phyloP scores from a whole-genome alignment of 1,140 invertebrate species.

The Thaumatotibia leucotreta region DNA sequence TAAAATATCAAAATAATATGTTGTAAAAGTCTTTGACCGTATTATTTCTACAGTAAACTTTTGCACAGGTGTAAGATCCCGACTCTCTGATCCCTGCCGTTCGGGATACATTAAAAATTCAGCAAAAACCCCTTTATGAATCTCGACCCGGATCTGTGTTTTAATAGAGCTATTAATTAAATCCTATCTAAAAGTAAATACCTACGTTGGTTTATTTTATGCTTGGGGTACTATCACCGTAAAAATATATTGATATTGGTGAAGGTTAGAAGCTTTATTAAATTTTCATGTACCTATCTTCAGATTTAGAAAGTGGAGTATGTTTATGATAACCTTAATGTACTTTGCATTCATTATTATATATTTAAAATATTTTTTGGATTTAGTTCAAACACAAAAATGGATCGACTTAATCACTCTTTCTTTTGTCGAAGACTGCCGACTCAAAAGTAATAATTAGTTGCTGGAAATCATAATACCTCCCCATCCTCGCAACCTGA shows the following conservation, averaged over 20 bases:
- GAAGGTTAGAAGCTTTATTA: no score
- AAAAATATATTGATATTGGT: not conserved
- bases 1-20: no score
- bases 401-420: no score
- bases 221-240: not conserved
- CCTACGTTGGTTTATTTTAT: not conserved
- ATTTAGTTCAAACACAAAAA: no score
- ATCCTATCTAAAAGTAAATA: not conserved
- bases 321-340: no score
- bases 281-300: no score
- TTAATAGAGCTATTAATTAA: slow-evolving; percentile 13
- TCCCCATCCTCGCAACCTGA: not conserved
- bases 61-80: not conserved
- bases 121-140: slow-evolving; percentile 7
- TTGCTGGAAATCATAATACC: not conserved
- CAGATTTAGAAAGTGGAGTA: no score
- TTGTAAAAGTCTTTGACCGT: not conserved
- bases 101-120: slow-evolving; percentile 10
- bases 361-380: no score
- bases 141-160: not conserved
- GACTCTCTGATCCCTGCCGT: not conserved
- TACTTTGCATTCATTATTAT: no score
- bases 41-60: not conserved
- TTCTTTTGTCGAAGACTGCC: not conserved
- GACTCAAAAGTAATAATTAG: not conserved